Percentiles rank a stretch among this genome's conserved stretches.
Evolutionary conservation across 2,888 invertebrate genomes (phyloP).

Genomic region (Clivina fossor): DNA sequence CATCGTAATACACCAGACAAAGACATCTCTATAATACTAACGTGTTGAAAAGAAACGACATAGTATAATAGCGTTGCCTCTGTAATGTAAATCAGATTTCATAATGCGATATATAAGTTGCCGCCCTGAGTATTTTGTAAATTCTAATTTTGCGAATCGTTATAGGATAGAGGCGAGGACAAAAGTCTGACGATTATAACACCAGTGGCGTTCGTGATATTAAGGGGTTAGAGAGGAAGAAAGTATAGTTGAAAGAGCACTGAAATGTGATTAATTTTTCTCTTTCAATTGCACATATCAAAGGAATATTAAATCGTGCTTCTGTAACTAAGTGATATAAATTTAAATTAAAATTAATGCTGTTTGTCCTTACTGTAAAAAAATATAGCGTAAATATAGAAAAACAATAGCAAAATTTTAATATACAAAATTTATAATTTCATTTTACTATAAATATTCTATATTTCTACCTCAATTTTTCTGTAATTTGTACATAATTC

Average conservation of each 20-base stretch:
- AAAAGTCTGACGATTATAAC: conserved; percentile 17
- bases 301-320: no score
- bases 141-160: conserved; percentile 30
- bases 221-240: background rate
- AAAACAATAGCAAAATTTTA: no score
- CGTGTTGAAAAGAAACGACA: conserved; percentile 9
- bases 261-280: background rate
- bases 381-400: no score
- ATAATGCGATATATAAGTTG: conserved; percentile 31
- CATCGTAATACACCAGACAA: background rate
- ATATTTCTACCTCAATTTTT: no score
- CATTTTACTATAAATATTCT: no score
- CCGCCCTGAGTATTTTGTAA: conserved; percentile 31
- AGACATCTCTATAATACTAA: background rate
- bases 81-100: conserved; percentile 31
- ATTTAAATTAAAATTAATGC: no score
- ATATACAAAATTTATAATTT: no score
- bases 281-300: no score
- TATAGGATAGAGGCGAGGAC: conserved; percentile 1
- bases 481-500: no score
- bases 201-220: background rate
- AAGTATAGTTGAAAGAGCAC: background rate
- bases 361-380: no score
- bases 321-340: no score
- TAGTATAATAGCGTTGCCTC: conserved; percentile 5